Evolutionary conservation across 2,797 vertebrate species (phyloP).

Genomic region (Helicolenus hilgendorfi): DNA sequence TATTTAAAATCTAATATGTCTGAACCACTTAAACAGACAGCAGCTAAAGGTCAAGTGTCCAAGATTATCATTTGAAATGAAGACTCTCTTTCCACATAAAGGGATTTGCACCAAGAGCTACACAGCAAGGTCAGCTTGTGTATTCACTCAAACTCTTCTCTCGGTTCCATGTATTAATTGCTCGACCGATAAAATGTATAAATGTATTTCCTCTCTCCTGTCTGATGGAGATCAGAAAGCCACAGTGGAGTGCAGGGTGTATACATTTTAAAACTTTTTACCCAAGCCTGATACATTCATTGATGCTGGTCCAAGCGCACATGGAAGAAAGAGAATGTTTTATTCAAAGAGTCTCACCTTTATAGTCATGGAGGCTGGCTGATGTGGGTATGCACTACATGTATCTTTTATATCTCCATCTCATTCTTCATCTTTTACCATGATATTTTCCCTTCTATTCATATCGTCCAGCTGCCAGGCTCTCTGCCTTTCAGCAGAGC

Average conservation of each 20-base stretch:
- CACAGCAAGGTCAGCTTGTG: not conserved
- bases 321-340: conserved; percentile 47
- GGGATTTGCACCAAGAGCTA: not conserved
- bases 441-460: conserved; percentile 45
- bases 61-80: not conserved
- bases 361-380: conserved; percentile 21
- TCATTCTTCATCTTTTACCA: conserved; percentile 26
- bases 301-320: conserved; percentile 24
- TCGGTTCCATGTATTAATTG: not conserved
- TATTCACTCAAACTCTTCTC: not conserved
- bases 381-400: conserved; percentile 37
- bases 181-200: not conserved
- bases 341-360: conserved; percentile 62
- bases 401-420: conserved; percentile 46
- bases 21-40: not conserved
- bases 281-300: conserved; percentile 46
- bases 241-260: not conserved
- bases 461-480: conserved; percentile 4
- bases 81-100: not conserved
- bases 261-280: conserved; percentile 33
- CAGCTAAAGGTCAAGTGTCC: conserved; percentile 1
- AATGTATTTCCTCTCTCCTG: not conserved
- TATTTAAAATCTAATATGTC: not conserved
- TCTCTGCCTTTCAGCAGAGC: not conserved
- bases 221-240: conserved; percentile 21